Evolutionary conservation across 2,113 vertebrate species (phyloP).

Genomic region (Macquaria australasica): DNA sequence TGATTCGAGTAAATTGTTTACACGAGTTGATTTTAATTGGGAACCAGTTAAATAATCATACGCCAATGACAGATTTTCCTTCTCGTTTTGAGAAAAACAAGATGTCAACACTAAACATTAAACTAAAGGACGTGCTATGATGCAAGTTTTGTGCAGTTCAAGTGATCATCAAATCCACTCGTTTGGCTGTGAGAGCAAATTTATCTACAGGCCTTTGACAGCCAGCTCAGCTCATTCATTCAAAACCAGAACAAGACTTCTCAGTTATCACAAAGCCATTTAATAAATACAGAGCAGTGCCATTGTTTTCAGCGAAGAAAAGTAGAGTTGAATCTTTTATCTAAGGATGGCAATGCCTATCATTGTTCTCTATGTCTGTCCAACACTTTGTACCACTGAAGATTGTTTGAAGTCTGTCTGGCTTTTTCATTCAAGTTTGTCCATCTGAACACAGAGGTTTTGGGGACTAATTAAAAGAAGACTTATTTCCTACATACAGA

Average conservation of each 20-base stretch:
- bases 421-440: not conserved
- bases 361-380: not conserved
- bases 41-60: conserved; percentile 32
- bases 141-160: not conserved
- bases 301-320: not conserved
- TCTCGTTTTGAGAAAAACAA: conserved; percentile 30
- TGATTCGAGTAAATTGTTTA: conserved; percentile 39
- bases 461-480: not conserved
- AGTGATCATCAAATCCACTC: not conserved
- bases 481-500: not conserved
- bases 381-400: not conserved
- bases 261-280: not conserved
- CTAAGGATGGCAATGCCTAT: not conserved
- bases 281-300: not conserved
- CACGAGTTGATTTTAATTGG: conserved; percentile 28
- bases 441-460: not conserved
- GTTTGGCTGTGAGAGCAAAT: not conserved
- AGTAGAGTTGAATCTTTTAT: not conserved
- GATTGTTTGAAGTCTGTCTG: not conserved
- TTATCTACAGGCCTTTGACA: not conserved
- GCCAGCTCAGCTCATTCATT: conserved; percentile 31
- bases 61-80: not conserved
- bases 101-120: not conserved
- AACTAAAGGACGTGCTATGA: not conserved
- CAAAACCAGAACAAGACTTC: not conserved